phyloP scores from a whole-genome alignment of 2,797 vertebrate genomes.

The Sebastes steindachneri region DNA sequence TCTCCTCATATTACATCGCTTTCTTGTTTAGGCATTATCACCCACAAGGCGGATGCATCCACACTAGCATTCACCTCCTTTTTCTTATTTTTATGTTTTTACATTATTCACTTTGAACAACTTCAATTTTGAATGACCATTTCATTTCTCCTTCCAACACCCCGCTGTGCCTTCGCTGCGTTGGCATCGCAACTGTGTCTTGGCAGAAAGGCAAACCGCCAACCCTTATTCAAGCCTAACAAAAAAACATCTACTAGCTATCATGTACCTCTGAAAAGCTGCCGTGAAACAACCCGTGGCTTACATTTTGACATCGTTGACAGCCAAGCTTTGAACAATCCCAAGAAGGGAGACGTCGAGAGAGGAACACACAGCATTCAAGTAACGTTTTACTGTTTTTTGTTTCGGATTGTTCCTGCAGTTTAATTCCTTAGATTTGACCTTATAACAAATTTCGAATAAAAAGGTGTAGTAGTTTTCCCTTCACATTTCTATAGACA shows the following conservation, averaged over 20 bases:
- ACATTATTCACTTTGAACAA: conserved; percentile 56
- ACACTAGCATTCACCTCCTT: background rate
- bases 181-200: conserved; percentile 49
- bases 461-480: background rate
- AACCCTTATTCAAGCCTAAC: conserved; percentile 35
- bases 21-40: conserved; percentile 25
- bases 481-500: background rate
- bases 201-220: conserved; percentile 45
- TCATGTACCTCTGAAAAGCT: conserved; percentile 45
- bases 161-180: conserved; percentile 38
- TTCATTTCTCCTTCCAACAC: conserved; percentile 40
- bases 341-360: background rate
- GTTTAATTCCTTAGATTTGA: conserved; percentile 19
- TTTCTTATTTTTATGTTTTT: background rate
- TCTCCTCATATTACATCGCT: conserved; percentile 15
- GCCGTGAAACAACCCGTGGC: conserved; percentile 25
- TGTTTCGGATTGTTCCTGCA: background rate
- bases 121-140: conserved; percentile 56
- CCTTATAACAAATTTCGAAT: background rate
- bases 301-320: conserved; percentile 39
- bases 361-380: background rate
- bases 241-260: conserved; percentile 51
- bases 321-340: conserved; percentile 29
- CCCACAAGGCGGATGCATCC: conserved; percentile 18
- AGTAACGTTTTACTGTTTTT: background rate